Percentiles rank a stretch among this genome's conserved stretches.
phyloP scores from a whole-genome alignment of 2,797 vertebrate genomes.

The Clarias platycephalus region DNA sequence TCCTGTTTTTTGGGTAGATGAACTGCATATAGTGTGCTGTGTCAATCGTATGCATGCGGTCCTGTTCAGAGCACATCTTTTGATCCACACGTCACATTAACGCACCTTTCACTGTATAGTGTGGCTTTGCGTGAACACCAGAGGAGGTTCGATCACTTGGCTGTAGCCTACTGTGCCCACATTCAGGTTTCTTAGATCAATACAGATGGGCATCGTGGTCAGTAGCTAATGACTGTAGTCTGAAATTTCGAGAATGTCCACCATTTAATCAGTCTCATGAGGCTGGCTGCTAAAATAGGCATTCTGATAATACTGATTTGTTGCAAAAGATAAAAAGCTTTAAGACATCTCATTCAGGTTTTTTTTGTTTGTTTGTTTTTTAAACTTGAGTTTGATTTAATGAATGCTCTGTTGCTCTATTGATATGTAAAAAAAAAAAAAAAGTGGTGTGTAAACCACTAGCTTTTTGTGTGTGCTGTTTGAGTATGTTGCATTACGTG shows the following conservation, averaged over 20 bases:
- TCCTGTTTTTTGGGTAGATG: constrained; percentile 28
- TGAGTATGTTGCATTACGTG: constrained; percentile 11
- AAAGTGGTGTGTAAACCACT: constrained; percentile 3
- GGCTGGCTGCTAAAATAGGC: constrained; percentile 30
- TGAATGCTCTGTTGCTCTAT: constrained; percentile 23
- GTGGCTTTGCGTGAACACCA: constrained; percentile 19
- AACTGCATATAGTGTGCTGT: constrained; percentile 37
- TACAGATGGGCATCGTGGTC: constrained; percentile 3
- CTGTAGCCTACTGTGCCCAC: not conserved
- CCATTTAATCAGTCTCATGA: not conserved
- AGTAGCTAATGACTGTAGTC: constrained; percentile 14
- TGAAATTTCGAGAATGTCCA: constrained; percentile 27
- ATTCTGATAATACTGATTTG: constrained; percentile 17
- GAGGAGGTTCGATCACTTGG: constrained; percentile 6
- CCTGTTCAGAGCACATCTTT: constrained; percentile 47
- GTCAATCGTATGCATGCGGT: constrained; percentile 56
- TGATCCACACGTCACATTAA: not conserved
- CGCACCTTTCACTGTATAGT: constrained; percentile 11
- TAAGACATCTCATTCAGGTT: constrained; percentile 37
- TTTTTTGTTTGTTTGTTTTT: not conserved
- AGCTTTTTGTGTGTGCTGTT: not conserved
- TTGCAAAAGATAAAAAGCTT: constrained; percentile 45
- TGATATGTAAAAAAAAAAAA: not conserved
- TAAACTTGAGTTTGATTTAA: constrained; percentile 18
- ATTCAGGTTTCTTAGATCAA: constrained; percentile 8